A percentile compares a stretch with the other conserved stretches of the same genome.
phyloP scores from a whole-genome alignment of 1,140 invertebrate genomes.

The Agraylea sexmaculata region DNA sequence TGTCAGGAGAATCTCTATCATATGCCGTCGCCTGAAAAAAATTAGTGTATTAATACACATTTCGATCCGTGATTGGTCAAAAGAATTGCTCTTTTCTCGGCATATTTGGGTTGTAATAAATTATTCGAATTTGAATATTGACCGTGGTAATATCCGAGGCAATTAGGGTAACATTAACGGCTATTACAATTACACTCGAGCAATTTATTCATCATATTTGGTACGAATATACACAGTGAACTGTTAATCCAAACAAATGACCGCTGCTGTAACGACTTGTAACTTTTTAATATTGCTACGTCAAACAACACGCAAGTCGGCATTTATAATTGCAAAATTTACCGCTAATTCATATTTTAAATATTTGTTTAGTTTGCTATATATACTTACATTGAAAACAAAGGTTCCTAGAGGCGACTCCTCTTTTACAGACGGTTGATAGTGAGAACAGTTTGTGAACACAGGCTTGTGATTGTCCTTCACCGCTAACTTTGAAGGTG shows the following conservation, averaged over 20 bases:
- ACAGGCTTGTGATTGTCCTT: conserved; percentile 63
- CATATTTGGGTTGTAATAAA: neutral
- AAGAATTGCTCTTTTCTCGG: neutral
- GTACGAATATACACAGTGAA: too few species aligned
- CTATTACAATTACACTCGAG: too few species aligned
- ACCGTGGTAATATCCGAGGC: too few species aligned
- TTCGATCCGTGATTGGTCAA: neutral
- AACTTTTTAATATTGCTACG: too few species aligned
- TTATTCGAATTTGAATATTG: neutral
- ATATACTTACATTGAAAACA: conserved; percentile 49
- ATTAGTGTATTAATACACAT: conserved; percentile 8
- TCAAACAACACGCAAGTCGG: too few species aligned
- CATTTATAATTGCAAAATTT: too few species aligned
- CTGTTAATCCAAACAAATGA: too few species aligned
- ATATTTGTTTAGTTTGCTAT: too few species aligned
- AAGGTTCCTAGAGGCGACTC: conserved; percentile 47
- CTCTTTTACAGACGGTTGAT: conserved; percentile 55
- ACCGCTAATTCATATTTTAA: too few species aligned
- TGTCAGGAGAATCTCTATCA: conserved; percentile 51
- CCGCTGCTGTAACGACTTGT: too few species aligned
- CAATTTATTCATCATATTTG: too few species aligned
- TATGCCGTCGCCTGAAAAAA: conserved; percentile 34
- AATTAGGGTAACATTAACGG: too few species aligned
- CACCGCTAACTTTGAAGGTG: conserved; percentile 32
- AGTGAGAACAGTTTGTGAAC: conserved; percentile 58